These are phyloP conservation scores for Eupristina koningsbergeri DNA, from an alignment of 1,140 invertebrate genomes.

Conservation along the genomic window DNA sequence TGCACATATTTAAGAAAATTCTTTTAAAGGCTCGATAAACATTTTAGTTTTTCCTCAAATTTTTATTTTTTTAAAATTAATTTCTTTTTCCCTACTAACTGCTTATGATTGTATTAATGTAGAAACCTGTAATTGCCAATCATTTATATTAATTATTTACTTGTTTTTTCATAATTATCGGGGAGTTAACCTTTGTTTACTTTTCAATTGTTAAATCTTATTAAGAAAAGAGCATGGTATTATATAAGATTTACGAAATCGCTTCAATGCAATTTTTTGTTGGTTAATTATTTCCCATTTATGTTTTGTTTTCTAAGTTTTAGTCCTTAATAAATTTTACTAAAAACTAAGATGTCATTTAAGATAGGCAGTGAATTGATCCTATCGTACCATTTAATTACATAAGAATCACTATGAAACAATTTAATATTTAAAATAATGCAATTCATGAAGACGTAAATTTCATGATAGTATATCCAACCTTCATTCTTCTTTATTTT, in stretches of 20 bases:
- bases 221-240: conserved; percentile 25
- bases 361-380: conserved; percentile 28
- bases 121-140: conserved; percentile 46
- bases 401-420: conserved; percentile 33
- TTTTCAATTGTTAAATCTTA: conserved; percentile 1
- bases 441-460: conserved; percentile 19
- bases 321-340: conserved; percentile 39
- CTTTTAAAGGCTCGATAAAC: conserved; percentile 2
- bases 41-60: neutral
- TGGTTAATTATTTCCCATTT: neutral
- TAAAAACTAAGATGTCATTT: conserved; percentile 37
- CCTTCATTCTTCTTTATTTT: neutral
- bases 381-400: neutral
- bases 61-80: conserved; percentile 25
- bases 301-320: neutral
- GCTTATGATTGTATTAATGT: conserved; percentile 31
- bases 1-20: conserved; percentile 39
- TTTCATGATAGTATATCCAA: conserved; percentile 9
- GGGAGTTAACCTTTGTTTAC: neutral
- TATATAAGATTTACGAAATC: conserved; percentile 3
- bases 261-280: neutral
- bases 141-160: neutral
- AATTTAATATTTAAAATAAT: conserved; percentile 34
- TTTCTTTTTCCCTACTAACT: neutral
- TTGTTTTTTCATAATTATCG: conserved; percentile 5